Evolutionary conservation across 1,140 invertebrate genomes (phyloP), one percentile per base, ranked within the genome.

Genomic region (Thaumetopoea pityocampa): DNA sequence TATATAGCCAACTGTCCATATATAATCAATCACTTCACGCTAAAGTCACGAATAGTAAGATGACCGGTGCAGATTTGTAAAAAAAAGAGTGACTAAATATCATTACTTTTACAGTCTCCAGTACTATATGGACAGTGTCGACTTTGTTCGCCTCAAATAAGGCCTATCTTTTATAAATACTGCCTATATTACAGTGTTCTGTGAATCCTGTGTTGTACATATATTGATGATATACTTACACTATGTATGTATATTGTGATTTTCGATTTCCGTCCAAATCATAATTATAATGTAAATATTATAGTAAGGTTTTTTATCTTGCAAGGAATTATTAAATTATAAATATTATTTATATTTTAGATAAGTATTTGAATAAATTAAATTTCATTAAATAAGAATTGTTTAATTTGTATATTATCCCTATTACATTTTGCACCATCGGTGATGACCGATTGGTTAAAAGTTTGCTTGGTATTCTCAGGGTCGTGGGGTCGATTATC

Each of bases 221-320:
- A 40, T 37, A 44, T 20, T 41, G 51, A 35, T 57, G 41, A 58
- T 72, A 70, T 77, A 74, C 67, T 41, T 79, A 79, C 70, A 62
- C 43, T 71, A 37, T 16, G 68, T 82, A 77, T 42, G 72, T 79
- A 65, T 74, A 69, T 77, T 63, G 66, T 78, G 67, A 77, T 78
- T 56, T 8, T 37, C 44, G 11, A 29, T 35, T 51, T 61, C 68
- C 74, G 74, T 82, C 74, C 78, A 67, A 71, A 67, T 52, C 60
- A 28, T 56, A 46, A 56, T 56, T 53, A 42, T 46, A 49, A 46
- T 40, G 37, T 41, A 41, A 15, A 41, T 41, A 41, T 23, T 23
- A n/a, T n/a, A 2, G 8, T 28, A 29, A 35, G 19, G 12, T 11
- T 20, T n/a, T 11, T 30, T 32, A 32, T n/a, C n/a, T 17, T 7